Base-by-base conservation (phyloP, 2,113 vertebrate genomes). In the Connochaetes taurinus region DNA sequence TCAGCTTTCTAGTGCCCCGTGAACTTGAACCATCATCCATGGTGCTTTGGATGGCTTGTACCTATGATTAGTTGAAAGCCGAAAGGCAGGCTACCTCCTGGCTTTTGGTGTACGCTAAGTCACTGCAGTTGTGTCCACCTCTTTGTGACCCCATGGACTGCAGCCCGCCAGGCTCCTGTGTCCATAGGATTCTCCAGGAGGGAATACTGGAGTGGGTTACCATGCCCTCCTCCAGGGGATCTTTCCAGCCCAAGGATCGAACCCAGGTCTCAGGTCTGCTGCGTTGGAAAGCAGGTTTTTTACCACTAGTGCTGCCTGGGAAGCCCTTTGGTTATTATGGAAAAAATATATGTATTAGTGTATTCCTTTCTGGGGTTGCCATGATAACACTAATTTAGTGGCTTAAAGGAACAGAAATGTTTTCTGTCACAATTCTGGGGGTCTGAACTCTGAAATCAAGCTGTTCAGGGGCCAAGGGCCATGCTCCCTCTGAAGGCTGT, bases 61-160 rank as follows among this genome's bases (percentile, higher is more conserved):
- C 45, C 82, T 21, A 0, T 0, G 0, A 0, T 15, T 6, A 53
- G 45, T 16, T 3, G 5, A 10, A 4, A 57, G 53, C 33, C 0
- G 5, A 12, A 40, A 16, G 40, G 19, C 6, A 33, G 57, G 16
- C 55, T 11, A 1, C 40, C 71, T 58, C 12, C 47, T 36, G 12
- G 17, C 29, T 80, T 84, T 25, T 6, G 40, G 12, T 27, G 71
- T 9, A 9, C 3, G 40, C 23, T 43, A 3, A 40, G 40, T 27
- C 29, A 31, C 60, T 31, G 60, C 71, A 27, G 71, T 76, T 9
- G 21, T 76, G 40, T 43, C 21, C 12, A 4, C 14, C 71, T 43
- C 40, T 76, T 7, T 6, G 40, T 43, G 36, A 43, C 71, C 36
- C 71, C 23, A 2, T 27, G 71, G 23, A 43, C 40, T 76, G 12